Base-by-base conservation (phyloP, 64 coral and sea anemone species). In the Catalaphyllia jardinei region DNA sequence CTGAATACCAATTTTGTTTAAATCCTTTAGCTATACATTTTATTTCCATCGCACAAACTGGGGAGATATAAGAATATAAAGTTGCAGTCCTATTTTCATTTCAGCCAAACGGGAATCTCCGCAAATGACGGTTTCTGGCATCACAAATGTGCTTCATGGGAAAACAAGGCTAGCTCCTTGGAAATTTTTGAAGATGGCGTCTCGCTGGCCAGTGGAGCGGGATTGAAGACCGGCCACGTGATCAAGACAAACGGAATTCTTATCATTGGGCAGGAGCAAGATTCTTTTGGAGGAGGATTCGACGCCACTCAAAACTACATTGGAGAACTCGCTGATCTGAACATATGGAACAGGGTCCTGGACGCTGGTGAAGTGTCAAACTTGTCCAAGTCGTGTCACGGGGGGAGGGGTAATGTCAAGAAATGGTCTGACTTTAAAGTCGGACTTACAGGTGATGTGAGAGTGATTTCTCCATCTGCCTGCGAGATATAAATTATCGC, bases 41-140 rank as follows among this genome's bases (percentile, higher is more conserved):
- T 2, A n/a, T 46, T 0, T 46, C 6, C 42, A 72, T 27, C 2
- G 67, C 5, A 2, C 24, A 8, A 72, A 72, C n/a, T 24, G 67
- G 67, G 5, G 67, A 4, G 42, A 46, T 46, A 5, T 4, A 46
- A 8, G 0, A 46, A 46, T 46, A 46, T 46, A 46, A 46, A 46
- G 42, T 46, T 46, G 42, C 4, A 4, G 42, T 8, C 0, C 42
- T 46, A 46, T 46, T 35, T 65, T 64, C 64, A 65, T 17, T n/a
- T 57, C 15, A 39, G 31, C 8, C 18, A 30, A 52, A 87, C 79
- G 19, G 80, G 69, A 30, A 24, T 91, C 31, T 60, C 79, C 24
- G 71, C 50, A 16, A 91, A 83, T 64, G 89, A 91, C 25, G 89
- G 89, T 42, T 18, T 18, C 19, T 91, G 89, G 89, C 89, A 85